Percentiles rank a stretch among this genome's conserved stretches.
Conservation (phyloP, 1,140 invertebrate species). For the Ericerus pela region DNA sequence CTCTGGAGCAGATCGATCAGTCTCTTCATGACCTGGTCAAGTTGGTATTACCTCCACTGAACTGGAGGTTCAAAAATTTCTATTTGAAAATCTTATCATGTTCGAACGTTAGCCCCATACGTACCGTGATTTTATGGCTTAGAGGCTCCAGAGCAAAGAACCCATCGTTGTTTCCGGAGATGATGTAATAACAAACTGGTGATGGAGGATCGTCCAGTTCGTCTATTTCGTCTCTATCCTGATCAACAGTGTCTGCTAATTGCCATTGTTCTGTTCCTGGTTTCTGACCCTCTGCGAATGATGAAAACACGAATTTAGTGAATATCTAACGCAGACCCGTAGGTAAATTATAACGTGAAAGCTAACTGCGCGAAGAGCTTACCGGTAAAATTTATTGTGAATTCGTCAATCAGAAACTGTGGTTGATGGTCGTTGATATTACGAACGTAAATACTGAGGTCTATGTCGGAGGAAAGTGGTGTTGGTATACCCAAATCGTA, state of each 20-base stretch:
- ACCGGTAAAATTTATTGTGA: constrained; percentile 58
- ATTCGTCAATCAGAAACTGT: constrained; percentile 60
- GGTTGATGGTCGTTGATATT: constrained; percentile 82
- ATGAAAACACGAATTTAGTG: neutral
- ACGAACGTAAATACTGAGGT: constrained; percentile 74
- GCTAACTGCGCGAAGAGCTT: too few species aligned
- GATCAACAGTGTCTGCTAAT: constrained; percentile 69
- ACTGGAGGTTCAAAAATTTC: neutral
- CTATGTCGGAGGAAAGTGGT: constrained; percentile 67
- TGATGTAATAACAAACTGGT: constrained; percentile 75
- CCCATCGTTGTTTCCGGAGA: constrained; percentile 57
- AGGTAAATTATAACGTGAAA: neutral
- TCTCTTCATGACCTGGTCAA: too few species aligned
- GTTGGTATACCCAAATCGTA: constrained; percentile 74
- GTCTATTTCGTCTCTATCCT: constrained; percentile 66
- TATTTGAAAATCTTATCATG: neutral
- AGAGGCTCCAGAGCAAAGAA: constrained; percentile 57
- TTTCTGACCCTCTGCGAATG: constrained; percentile 47
- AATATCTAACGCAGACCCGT: neutral
- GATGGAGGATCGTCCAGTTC: constrained; percentile 55
- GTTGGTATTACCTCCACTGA: neutral
- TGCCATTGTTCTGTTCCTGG: constrained; percentile 48
- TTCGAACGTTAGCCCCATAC: too few species aligned
- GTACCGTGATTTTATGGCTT: constrained; percentile 48
- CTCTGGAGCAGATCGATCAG: too few species aligned